A percentile compares a stretch with the other conserved stretches of the same genome.
Conservation (phyloP, 2,113 vertebrate species). For the Prionailurus bengalensis region DNA sequence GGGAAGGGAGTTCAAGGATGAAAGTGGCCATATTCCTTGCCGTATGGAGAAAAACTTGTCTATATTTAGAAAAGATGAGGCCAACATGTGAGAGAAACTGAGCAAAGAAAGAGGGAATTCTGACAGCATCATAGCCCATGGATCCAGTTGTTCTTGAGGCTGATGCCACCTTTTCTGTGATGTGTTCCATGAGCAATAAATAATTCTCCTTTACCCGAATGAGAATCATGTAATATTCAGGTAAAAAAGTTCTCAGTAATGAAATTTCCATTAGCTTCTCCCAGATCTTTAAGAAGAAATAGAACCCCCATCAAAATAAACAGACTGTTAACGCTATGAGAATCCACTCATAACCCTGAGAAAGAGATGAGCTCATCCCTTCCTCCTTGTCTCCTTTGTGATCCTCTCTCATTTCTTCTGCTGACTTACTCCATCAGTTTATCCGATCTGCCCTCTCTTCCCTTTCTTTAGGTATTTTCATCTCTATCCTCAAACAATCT, state of each 20-base stretch:
- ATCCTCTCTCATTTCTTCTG: neutral
- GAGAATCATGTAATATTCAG: neutral
- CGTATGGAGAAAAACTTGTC: neutral
- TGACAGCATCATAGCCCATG: neutral
- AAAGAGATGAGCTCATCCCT: neutral
- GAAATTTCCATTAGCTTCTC: neutral
- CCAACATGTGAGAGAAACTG: neutral
- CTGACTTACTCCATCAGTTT: neutral
- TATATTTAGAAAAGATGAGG: neutral
- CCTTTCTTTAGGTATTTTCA: neutral
- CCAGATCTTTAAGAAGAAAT: neutral
- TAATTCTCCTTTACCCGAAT: neutral
- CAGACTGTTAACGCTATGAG: neutral
- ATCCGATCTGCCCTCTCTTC: neutral
- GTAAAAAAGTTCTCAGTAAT: neutral
- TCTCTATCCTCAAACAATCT: neutral
- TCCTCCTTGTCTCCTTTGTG: neutral
- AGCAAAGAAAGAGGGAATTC: neutral
- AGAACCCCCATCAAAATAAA: slow-evolving; percentile 10
- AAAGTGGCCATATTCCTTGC: neutral
- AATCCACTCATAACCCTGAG: neutral
- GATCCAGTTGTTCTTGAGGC: neutral
- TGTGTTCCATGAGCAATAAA: neutral
- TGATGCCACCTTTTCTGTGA: neutral
- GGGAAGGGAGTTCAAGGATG: neutral